Evolutionary conservation across 2,113 vertebrate species (phyloP).

Genomic region (Pachypanchax playfairii): DNA sequence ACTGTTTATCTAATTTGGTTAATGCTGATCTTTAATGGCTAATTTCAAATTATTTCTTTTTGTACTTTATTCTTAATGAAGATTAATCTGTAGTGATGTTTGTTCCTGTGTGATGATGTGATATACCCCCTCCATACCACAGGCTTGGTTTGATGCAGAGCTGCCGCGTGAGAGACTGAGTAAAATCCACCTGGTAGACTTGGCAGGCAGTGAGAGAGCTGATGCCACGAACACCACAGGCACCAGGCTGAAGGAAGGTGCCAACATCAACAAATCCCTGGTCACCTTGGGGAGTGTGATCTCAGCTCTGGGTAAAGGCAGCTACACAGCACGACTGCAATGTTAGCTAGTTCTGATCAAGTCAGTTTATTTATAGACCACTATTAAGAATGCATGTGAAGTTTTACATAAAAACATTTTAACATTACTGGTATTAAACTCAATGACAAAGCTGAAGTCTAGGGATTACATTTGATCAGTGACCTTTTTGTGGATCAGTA

Average conservation of each 20-base stretch:
- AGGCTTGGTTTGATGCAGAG: conserved; percentile 92
- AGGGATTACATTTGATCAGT: too few relatives aligned
- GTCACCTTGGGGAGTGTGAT: conserved; percentile 95
- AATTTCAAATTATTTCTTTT: too few relatives aligned
- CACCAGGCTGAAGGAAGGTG: conserved; percentile 90
- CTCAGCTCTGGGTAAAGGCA: conserved; percentile 89
- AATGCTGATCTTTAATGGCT: too few relatives aligned
- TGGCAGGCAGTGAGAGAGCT: conserved; percentile 93
- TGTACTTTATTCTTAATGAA: too few relatives aligned
- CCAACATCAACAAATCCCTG: conserved; percentile 95
- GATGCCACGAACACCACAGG: conserved; percentile 86
- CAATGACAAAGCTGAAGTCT: too few relatives aligned
- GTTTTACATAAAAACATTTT: background rate
- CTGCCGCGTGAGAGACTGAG: conserved; percentile 91
- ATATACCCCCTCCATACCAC: background rate
- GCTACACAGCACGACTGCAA: conserved; percentile 31
- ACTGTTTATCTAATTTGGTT: too few relatives aligned
- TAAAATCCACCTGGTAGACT: conserved; percentile 96
- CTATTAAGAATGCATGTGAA: background rate
- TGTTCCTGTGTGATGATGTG: conserved; percentile 1
- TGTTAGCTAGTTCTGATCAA: background rate
- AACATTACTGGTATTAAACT: too few relatives aligned
- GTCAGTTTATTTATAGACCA: background rate
- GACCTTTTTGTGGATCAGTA: too few relatives aligned
- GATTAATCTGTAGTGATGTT: too few relatives aligned